Evolutionary conservation across 2,888 invertebrate genomes (phyloP), one percentile per base, ranked within the genome.

Genomic region (Creontiades dilutus): DNA sequence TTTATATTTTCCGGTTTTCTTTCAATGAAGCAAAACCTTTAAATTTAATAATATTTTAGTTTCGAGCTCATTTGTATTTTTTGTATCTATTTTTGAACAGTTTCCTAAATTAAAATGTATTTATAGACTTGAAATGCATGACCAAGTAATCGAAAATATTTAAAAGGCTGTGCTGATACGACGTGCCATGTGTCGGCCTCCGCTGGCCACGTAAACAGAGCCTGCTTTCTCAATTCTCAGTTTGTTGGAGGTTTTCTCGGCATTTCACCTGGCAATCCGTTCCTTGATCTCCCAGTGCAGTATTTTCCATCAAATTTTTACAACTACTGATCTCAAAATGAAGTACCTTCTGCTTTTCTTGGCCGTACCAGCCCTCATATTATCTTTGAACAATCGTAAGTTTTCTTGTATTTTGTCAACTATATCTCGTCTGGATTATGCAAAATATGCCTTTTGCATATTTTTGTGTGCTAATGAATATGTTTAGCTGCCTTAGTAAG

Each of bases 121-220:
- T 37, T 37, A 4, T 7, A 7, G 37, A 7, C 37, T 37, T 37
- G 7, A 37, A 4, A 7, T 37, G 2, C 7, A 37, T 2, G 37
- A 2, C 23, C 68, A 23, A 68, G 68, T 2, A 11, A 3, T 13
- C 0, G 16, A 68, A 23, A 12, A 27, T 0, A 80, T 80, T 46
- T 37, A 46, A 19, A 28, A 80, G 80, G 80, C 80, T 46, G 80
- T n/a, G 47, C 80, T 80, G 80, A 80, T 82, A 82, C 23, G 82
- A 46, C 82, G 48, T 82, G 82, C 48, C 48, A 46, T 47, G 46
- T 46, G 46, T 46, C 48, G 48, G 82, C 82, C 23, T 46, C 7
- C n/a, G 85, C 55, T 57, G 57, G 85, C 85, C 85, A 85, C 85
- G 85, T 85, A 85, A 85, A 85, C 85, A 61, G 55, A 48, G 61